Evolutionary conservation across 1,140 invertebrate species (phyloP), one percentile per base, ranked within the genome.

Genomic region (Halictus rubicundus): DNA sequence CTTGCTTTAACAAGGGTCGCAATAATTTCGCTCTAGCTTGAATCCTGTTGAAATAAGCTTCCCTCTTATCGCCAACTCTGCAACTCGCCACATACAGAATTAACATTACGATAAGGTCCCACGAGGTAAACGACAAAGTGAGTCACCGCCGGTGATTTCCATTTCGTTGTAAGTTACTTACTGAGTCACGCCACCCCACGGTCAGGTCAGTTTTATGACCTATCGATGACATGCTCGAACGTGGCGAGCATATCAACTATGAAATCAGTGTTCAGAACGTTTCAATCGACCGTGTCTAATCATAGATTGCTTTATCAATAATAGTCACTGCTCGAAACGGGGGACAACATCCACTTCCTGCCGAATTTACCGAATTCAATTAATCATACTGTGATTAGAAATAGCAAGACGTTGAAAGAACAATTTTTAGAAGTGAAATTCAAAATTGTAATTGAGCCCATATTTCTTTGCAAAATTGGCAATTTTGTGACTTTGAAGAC

Each of bases 121-220:
- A 25, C 19, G n/a, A 57, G 42, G 65, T 39, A 42, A 61, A 68
- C 27, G 32, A 39, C 54, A 23, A 8, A 16, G 23, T 66, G 39
- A 60, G 64, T 68, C 65, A 52, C 19, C 10, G 7, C 19, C 10
- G 7, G 9, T 14, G 21, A 19, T 77, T 77, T 77, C 57, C 57
- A 59, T 61, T 25, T 42, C 39, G 60, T 19, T 46, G 27, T 25
- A 4, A 25, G 10, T 57, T 32, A 19, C 63, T 3, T 65, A 42
- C 4, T 8, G 27, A 61, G 74, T 77, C 74, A 77, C 74, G 74
- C 74, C 21, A 75, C 27, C 25, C n/a, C 12, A 10, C 21, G 39
- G 37, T 6, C 27, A 42, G 49, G 27, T 60, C 42, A n/a, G 42
- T 19, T 76, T 68, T 69, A 76, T 42, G 74, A 68, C 19, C 54